Base-by-base conservation (phyloP, 2,113 vertebrate genomes). In the Clarias macrocephalus region DNA sequence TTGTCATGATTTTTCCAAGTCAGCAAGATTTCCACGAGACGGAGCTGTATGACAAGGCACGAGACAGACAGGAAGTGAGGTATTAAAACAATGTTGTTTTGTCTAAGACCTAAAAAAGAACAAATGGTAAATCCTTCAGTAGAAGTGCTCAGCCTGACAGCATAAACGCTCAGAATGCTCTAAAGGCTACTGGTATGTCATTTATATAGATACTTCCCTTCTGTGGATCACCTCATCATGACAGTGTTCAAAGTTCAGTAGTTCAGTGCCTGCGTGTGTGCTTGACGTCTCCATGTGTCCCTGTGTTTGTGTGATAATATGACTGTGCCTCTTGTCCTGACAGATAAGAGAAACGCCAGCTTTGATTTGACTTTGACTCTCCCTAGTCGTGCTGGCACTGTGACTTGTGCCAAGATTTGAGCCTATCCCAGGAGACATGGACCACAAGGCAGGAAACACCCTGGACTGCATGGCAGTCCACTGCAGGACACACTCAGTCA, bases 1-100 rank as follows among this genome's bases (percentile, higher is more conserved):
- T 95, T 0, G 95, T 93, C 95, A 95, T 96, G 37, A 87, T 89
- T 59, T 88, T 28, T 54, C 66, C 21, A 82, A 83, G 6, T 75
- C 4, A 30, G n/a, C 52, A 33, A 66, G 57, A 21, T 79, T 86
- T 23, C 72, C n/a, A n/a, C 62, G 82, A 37, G 2, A 37, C 33
- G 33, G n/a, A 28, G 48, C 84, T 88, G 54, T 8, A 59, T 5
- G 82, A 37, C 65, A 21, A 79, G 68, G 56, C 1, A 68, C 57
- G 30, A 76, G 0, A 19, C 13, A 16, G 19, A 15, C 5, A 48
- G 19, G 28, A 66, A 56, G 54, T 9, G 25, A 84, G 52, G 37
- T 25, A 2, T 52, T 16, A 57, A 83, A 68, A 42, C 80, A 85
- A 73, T 60, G 33, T 77, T 59, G 15, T 85, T 28, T 59, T 56